These are phyloP conservation scores for Drosophila nigromelanica DNA, from an alignment of 1,140 invertebrate species.

Conservation along the genomic window DNA sequence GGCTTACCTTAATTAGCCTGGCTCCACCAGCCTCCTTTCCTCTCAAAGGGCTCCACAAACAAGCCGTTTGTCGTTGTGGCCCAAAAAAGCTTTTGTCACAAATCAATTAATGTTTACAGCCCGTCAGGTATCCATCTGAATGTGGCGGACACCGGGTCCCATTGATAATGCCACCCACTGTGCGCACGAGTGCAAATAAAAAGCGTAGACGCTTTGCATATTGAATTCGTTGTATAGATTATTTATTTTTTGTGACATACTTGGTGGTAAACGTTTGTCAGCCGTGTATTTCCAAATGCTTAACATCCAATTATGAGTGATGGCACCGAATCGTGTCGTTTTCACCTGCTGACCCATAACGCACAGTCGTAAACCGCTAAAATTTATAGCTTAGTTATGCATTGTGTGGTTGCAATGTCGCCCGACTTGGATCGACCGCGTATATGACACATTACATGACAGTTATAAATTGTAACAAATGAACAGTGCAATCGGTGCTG, in stretches of 20 bases:
- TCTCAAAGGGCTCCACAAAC: slow-evolving; percentile 7
- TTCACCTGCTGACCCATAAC: slow-evolving; percentile 71
- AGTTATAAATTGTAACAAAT: slow-evolving; percentile 44
- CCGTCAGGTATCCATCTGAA: slow-evolving; percentile 44
- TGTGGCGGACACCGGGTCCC: slow-evolving; percentile 21
- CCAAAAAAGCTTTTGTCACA: slow-evolving; percentile 71
- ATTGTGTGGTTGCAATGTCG: slow-evolving; percentile 24
- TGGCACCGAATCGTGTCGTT: slow-evolving; percentile 33
- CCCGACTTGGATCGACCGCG: slow-evolving; percentile 19
- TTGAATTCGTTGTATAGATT: slow-evolving; percentile 37
- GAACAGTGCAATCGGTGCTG: background rate
- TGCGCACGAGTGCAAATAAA: slow-evolving; percentile 68
- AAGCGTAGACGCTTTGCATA: slow-evolving; percentile 66
- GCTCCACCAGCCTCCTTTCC: too few relatives aligned
- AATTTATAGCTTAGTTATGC: slow-evolving; percentile 37
- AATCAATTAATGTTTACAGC: slow-evolving; percentile 71
- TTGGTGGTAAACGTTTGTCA: slow-evolving; percentile 33
- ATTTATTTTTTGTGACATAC: slow-evolving; percentile 28
- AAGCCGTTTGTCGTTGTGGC: too few relatives aligned
- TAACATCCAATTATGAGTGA: slow-evolving; percentile 58
- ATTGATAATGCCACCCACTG: slow-evolving; percentile 73
- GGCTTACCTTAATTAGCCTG: slow-evolving; percentile 72
- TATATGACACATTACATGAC: slow-evolving; percentile 37
- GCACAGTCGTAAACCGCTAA: slow-evolving; percentile 25
- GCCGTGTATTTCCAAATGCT: slow-evolving; percentile 55